Evolutionary conservation across 2,797 vertebrate species (phyloP).

Genomic region (Myotis myotis): DNA sequence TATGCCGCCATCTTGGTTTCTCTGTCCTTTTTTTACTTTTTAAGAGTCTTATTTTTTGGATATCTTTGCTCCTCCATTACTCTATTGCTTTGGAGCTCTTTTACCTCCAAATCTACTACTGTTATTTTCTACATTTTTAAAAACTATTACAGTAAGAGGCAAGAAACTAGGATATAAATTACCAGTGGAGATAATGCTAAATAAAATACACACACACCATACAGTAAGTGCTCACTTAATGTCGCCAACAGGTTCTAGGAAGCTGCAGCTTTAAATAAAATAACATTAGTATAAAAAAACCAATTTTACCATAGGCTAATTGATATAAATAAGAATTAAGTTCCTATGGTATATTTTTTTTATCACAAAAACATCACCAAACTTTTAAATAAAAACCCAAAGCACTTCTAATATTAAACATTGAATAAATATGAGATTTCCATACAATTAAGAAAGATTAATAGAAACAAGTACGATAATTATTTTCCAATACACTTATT

Average conservation of each 20-base stretch:
- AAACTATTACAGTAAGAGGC: neutral
- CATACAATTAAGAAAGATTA: neutral
- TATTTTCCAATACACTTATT: neutral
- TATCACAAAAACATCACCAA: neutral
- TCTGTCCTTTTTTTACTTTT: neutral
- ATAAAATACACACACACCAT: slow-evolving; percentile 1
- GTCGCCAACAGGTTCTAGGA: neutral
- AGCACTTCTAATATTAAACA: neutral
- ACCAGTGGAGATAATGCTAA: neutral
- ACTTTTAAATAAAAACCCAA: neutral
- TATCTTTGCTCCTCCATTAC: neutral
- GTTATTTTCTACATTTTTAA: neutral
- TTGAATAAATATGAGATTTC: neutral
- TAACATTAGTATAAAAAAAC: neutral
- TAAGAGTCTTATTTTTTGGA: neutral
- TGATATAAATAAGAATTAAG: neutral
- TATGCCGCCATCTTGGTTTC: no score
- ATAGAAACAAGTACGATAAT: neutral
- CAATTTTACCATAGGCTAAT: neutral
- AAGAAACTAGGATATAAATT: neutral
- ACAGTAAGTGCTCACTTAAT: neutral
- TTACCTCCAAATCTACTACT: neutral
- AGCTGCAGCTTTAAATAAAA: neutral
- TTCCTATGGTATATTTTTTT: neutral
- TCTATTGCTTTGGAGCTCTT: neutral